A percentile compares a stretch with the other conserved stretches of the same genome.
phyloP scores from a whole-genome alignment of 1,140 invertebrate genomes.

The Leptinotarsa defecta region DNA sequence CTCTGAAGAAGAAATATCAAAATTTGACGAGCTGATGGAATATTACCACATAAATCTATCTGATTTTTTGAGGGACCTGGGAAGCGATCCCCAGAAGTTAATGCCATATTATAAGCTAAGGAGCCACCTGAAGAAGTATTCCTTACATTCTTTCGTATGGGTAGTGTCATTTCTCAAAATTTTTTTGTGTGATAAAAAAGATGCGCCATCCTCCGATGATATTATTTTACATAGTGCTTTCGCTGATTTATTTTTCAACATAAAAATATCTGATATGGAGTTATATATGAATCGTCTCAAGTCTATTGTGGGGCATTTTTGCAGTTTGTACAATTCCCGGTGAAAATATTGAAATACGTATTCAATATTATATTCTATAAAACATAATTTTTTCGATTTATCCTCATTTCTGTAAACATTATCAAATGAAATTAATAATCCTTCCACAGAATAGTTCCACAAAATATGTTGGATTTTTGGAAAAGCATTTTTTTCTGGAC shows the following conservation, averaged over 20 bases:
- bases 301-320: background rate
- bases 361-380: too few relatives aligned
- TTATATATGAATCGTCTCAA: background rate
- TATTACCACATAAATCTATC: conserved; percentile 61
- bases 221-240: background rate
- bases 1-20: conserved; percentile 54
- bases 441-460: too few relatives aligned
- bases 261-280: background rate
- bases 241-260: background rate
- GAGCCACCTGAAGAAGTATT: conserved; percentile 51
- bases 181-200: conserved; percentile 23
- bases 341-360: background rate
- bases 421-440: too few relatives aligned
- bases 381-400: too few relatives aligned
- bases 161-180: conserved; percentile 49
- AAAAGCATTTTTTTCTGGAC: too few relatives aligned
- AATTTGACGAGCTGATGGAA: conserved; percentile 58
- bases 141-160: conserved; percentile 51
- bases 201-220: conserved; percentile 9
- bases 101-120: conserved; percentile 57
- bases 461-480: too few relatives aligned
- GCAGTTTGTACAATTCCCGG: background rate
- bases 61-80: conserved; percentile 52
- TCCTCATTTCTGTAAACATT: too few relatives aligned
- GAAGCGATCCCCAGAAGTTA: conserved; percentile 55